Conservation (phyloP, 2,888 invertebrate species). For the Calameuta idolon region DNA sequence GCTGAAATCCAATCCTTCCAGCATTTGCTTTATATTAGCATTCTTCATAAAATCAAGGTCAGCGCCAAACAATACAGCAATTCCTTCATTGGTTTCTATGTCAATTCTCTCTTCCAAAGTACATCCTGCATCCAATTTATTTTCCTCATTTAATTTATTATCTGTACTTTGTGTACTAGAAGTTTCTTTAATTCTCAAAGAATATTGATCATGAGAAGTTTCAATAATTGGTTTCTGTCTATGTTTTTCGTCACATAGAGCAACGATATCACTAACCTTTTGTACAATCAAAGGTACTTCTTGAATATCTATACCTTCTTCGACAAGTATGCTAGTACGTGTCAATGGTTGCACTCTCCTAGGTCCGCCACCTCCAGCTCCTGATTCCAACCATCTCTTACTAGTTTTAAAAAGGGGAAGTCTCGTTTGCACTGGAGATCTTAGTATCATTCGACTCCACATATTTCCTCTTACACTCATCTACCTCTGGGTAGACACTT, state of each 20-base stretch:
- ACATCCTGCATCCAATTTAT: neutral
- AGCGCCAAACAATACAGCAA: slow-evolving; percentile 46
- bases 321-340: slow-evolving; percentile 72
- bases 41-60: slow-evolving; percentile 40
- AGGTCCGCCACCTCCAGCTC: slow-evolving; percentile 13
- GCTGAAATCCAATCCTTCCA: slow-evolving; percentile 56
- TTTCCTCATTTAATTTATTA: slow-evolving; percentile 12
- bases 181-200: neutral
- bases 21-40: slow-evolving; percentile 50
- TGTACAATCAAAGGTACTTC: slow-evolving; percentile 76
- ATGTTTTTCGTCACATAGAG: slow-evolving; percentile 39
- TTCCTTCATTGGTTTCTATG: slow-evolving; percentile 50
- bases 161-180: neutral
- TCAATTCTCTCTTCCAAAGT: slow-evolving; percentile 30
- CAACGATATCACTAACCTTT: slow-evolving; percentile 66
- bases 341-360: slow-evolving; percentile 10
- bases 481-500: neutral
- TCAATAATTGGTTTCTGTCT: slow-evolving; percentile 12
- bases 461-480: neutral
- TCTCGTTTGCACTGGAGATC: neutral
- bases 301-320: slow-evolving; percentile 76
- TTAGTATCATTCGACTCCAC: slow-evolving; percentile 2
- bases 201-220: neutral
- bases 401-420: slow-evolving; percentile 23
- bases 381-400: slow-evolving; percentile 35